phyloP scores from a whole-genome alignment of 2,888 invertebrate genomes.

The Choristoneura rosaceana region DNA sequence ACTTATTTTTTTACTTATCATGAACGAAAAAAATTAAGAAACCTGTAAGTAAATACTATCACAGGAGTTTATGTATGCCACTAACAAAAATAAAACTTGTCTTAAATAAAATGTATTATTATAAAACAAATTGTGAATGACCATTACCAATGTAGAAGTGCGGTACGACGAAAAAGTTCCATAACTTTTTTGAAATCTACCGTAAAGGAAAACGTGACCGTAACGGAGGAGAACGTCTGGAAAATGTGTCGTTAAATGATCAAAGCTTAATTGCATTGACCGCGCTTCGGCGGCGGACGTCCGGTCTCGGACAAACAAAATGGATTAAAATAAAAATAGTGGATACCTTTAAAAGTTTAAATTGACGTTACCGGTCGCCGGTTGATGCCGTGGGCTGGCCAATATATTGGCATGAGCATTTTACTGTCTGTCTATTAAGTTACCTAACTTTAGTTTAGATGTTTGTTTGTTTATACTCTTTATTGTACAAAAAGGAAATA shows the following conservation, averaged over 20 bases:
- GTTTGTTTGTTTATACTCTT: background rate
- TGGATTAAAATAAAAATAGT: constrained; percentile 78
- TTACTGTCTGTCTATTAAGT: background rate
- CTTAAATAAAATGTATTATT: too few relatives aligned
- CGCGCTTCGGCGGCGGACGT: constrained; percentile 71
- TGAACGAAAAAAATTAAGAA: too few relatives aligned
- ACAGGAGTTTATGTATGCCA: too few relatives aligned
- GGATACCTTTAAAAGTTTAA: constrained; percentile 44
- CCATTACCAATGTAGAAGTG: too few relatives aligned
- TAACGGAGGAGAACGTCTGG: constrained; percentile 60
- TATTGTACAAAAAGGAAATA: too few relatives aligned
- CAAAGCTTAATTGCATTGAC: constrained; percentile 82
- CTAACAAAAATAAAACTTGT: too few relatives aligned
- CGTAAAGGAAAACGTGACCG: constrained; percentile 47
- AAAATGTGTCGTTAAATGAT: constrained; percentile 79
- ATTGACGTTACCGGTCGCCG: constrained; percentile 39
- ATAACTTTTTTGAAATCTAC: background rate
- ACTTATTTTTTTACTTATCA: too few relatives aligned
- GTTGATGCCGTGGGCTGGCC: background rate
- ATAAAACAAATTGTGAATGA: too few relatives aligned
- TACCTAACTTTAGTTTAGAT: background rate
- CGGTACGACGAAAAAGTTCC: background rate
- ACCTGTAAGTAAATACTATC: too few relatives aligned
- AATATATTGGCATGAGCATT: background rate
- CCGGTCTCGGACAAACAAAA: constrained; percentile 75